Evolutionary conservation across 1,140 invertebrate genomes (phyloP).

Genomic region (Drosophila tsacasi): DNA sequence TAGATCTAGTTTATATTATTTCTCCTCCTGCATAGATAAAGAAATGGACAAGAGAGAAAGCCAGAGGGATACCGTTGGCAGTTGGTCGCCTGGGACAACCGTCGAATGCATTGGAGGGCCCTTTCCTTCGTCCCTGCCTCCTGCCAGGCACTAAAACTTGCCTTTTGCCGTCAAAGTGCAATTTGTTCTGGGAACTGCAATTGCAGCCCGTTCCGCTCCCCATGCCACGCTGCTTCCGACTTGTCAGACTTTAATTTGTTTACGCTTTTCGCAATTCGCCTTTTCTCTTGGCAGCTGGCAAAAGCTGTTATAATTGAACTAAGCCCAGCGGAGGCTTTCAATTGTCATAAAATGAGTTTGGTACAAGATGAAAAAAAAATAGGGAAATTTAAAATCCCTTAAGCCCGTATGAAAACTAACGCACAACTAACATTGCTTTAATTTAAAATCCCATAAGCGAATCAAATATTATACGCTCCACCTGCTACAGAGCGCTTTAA

Average conservation of each 20-base stretch:
- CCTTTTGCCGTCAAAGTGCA: conserved; percentile 78
- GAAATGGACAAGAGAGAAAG: conserved; percentile 4
- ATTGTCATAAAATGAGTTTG: conserved; percentile 49
- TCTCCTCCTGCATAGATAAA: conserved; percentile 5
- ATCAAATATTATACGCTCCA: conserved; percentile 3
- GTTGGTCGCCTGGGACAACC: conserved; percentile 74
- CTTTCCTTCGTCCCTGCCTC: conserved; percentile 41
- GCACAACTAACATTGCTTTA: neutral
- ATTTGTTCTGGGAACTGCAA: conserved; percentile 70
- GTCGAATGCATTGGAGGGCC: conserved; percentile 68
- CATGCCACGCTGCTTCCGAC: conserved; percentile 14
- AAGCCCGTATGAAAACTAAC: conserved; percentile 6
- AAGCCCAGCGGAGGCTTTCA: conserved; percentile 31
- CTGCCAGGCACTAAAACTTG: conserved; percentile 64
- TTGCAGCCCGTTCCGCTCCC: conserved; percentile 26
- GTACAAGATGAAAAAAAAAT: neutral
- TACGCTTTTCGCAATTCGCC: conserved; percentile 59
- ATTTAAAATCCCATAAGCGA: conserved; percentile 28
- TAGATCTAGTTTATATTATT: neutral
- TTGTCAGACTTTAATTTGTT: conserved; percentile 75
- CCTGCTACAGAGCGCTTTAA: neutral
- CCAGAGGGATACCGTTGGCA: conserved; percentile 17
- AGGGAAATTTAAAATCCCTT: conserved; percentile 7
- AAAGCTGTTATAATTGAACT: conserved; percentile 58
- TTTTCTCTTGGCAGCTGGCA: conserved; percentile 51